These are phyloP conservation scores for Bactericera cockerelli DNA, from an alignment of 1,140 invertebrate genomes.

Conservation along the genomic window DNA sequence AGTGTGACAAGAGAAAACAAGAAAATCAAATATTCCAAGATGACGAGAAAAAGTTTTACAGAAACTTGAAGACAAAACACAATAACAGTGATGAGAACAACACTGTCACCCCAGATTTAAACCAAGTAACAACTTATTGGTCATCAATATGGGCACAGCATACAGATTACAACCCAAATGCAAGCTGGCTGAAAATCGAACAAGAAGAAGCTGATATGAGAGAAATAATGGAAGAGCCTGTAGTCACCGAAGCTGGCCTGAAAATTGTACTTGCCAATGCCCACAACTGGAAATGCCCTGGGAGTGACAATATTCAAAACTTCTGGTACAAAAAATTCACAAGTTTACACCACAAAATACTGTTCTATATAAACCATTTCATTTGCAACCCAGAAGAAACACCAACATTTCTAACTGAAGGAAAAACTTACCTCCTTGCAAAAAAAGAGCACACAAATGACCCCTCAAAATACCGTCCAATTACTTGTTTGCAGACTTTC, in stretches of 20 bases:
- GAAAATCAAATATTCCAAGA: not conserved
- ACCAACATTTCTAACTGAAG: conserved; percentile 2
- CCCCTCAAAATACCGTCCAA: conserved; percentile 11
- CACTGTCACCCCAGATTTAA: not conserved
- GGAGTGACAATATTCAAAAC: conserved; percentile 15
- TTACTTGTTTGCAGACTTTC: too few species aligned
- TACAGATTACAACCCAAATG: not conserved
- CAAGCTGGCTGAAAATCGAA: not conserved
- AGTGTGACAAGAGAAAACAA: too few species aligned
- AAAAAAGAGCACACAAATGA: conserved; percentile 14
- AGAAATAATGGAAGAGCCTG: not conserved
- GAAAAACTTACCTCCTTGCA: conserved; percentile 19
- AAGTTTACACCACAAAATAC: not conserved
- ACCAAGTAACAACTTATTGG: not conserved
- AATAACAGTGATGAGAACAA: not conserved
- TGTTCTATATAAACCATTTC: not conserved
- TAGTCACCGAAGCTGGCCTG: not conserved
- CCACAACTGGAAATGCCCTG: not conserved
- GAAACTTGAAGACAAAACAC: not conserved
- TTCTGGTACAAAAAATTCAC: conserved; percentile 20
- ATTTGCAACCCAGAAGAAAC: not conserved
- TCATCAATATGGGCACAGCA: not conserved
- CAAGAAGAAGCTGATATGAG: not conserved
- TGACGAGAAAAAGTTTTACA: not conserved
- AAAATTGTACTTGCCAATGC: not conserved